Base-by-base conservation (phyloP, 2,888 invertebrate genomes). In the Sarcophaga rosellei region DNA sequence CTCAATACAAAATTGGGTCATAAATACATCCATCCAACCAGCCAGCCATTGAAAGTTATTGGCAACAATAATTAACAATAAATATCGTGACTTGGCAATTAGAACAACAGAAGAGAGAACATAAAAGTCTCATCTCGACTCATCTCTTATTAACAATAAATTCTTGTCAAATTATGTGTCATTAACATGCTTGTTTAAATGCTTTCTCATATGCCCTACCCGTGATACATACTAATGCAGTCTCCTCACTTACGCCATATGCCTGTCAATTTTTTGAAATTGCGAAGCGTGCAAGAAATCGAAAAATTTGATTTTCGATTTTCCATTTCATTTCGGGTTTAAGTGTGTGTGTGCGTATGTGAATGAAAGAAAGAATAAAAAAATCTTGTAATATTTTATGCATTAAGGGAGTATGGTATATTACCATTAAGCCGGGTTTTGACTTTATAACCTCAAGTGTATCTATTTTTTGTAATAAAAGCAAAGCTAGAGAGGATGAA, bases 251-350 rank as follows among this genome's bases (percentile, higher is more conserved):
- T 35, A 35, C 10, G 35, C 35, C 35, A 35, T 10, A 35, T 10
- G 8, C 35, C 35, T 35, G 35, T 35, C 10, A 35, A 0, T 35
- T 35, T 35, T 35, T 10, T n/a, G n/a, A 66, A 35, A 35, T 17
- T 59, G 66, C 3, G 4, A 45, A 47, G 21, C 47, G 53, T 15
- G n/a, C 23, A 11, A 53, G 8, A 25, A 69, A 47, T 65, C 35
- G 57, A 21, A 35, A 82, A 61, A 77, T 62, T 74, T 81, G 44
- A 69, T 78, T 80, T 77, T 35, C 4, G 44, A 76, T 73, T 77
- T 35, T 35, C 35, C 44, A 59, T 15, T 65, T 70, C 75, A 82
- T 80, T 80, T 35, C 10, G 35, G 73, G 76, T 65, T 79, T 25
- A 80, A 65, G 20, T 72, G 72, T 15, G 66, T 15, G 61, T 65